Conservation (phyloP, 2,888 invertebrate species). For the Cryptocephalus primarius region DNA sequence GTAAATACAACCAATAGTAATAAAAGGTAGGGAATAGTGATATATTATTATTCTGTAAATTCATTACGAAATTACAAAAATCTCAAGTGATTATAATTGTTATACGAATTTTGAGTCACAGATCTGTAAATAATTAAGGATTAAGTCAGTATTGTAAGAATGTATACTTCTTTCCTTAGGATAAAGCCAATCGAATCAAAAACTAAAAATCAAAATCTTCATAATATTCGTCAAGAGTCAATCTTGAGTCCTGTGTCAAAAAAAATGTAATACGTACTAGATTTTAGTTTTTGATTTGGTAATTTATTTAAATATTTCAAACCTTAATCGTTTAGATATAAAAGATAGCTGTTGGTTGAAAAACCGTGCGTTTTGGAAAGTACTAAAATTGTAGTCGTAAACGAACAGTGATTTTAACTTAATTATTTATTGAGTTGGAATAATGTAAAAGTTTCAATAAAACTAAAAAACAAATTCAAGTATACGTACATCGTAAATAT, state of each 20-base stretch:
- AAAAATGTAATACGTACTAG: conserved; percentile 15
- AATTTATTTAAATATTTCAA: conserved; percentile 7
- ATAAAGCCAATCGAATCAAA: conserved; percentile 12
- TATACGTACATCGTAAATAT: conserved; percentile 60
- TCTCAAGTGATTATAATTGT: conserved; percentile 37
- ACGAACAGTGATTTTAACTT: conserved; percentile 16
- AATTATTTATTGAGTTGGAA: conserved; percentile 18
- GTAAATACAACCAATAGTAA: conserved; percentile 34
- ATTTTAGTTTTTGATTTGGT: not conserved
- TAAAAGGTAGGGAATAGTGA: conserved; percentile 20
- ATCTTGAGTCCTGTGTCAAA: conserved; percentile 6
- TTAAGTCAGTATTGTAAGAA: conserved; percentile 37
- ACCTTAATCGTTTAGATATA: conserved; percentile 21
- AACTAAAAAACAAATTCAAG: conserved; percentile 47
- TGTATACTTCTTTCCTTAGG: conserved; percentile 24
- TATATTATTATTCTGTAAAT: conserved; percentile 20
- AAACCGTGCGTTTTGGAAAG: conserved; percentile 20
- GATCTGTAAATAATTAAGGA: conserved; percentile 29
- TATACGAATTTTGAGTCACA: conserved; percentile 38
- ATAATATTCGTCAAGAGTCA: not conserved
- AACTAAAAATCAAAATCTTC: conserved; percentile 9
- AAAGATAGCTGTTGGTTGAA: conserved; percentile 26
- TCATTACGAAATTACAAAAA: conserved; percentile 29
- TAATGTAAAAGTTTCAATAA: conserved; percentile 18
- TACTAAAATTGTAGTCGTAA: conserved; percentile 20